Evolutionary conservation across 2,113 vertebrate genomes (phyloP), one percentile per base, ranked within the genome.

Genomic region (Siniperca chuatsi): DNA sequence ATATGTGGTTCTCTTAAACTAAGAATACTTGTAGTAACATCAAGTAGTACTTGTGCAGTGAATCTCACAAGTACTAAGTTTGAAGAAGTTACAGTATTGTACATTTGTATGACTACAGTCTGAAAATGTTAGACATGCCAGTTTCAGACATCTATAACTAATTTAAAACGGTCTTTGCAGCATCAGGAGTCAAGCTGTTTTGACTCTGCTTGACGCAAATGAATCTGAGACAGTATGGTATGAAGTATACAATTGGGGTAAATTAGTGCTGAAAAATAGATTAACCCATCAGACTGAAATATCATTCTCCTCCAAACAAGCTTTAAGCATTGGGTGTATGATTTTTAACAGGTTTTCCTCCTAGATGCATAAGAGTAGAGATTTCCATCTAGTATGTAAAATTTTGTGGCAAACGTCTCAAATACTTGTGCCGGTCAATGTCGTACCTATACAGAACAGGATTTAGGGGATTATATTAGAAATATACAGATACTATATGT

Each of bases 381-480:
- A 65, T 58, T 69, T 29, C 15, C 46, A 23, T 55, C 20, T 35
- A 29, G 10, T 76, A 13, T 5, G 21, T 20, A 57, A 11, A 40
- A 66, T 64, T 3, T 37, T 50, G 15, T 40, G 23, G 65, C 75
- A 35, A 33, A 75, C 48, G 64, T 68, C 40, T 62, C 12, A 35
- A n/a, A 74, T 48, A 50, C 25, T 9, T 25, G 46, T 70, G 9
- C 37, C 79, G 79, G 37, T 77, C 37, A 23, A 42, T 62, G 35
- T 74, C 8, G 33, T 75, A 58, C 11, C 50, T 75, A 69, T 89
- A 82, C 82, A 90, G 25, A 81, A 70, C 75, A 35, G 1, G 0
- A 25, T 87, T 87, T 20, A 81, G 78, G 65, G 15, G 60, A 75
- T 72, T 76, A n/a, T 81, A 13, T 73, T 33, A 64, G 8, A 82